Evolutionary conservation across 2,113 vertebrate genomes (phyloP).

Genomic region (Nerophis lumbriciformis): DNA sequence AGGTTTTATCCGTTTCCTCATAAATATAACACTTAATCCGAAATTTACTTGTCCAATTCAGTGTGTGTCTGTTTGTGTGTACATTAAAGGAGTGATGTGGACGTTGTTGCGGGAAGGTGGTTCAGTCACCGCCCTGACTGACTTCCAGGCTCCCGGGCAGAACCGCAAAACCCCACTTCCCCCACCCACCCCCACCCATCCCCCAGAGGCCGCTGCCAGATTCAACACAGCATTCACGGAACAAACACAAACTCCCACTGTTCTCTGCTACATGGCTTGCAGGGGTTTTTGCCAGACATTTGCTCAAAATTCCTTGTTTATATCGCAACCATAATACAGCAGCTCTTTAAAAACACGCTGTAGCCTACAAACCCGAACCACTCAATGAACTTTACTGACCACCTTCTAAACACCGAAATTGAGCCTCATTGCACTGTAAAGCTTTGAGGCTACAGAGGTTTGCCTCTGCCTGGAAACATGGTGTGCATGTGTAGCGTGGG

Average conservation of each 20-base stretch:
- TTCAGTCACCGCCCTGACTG: conserved; percentile 65
- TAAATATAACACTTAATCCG: not conserved
- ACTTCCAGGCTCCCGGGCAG: conserved; percentile 58
- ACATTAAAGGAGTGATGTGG: conserved; percentile 50
- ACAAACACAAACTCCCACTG: conserved; percentile 69
- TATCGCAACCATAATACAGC: conserved; percentile 54
- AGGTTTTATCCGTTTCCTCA: no score
- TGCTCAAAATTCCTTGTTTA: conserved; percentile 66
- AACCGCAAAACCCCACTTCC: conserved; percentile 46
- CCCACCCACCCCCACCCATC: not conserved
- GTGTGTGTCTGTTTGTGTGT: conserved; percentile 14
- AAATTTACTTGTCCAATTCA: not conserved
- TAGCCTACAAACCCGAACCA: conserved; percentile 55
- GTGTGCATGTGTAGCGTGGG: conserved; percentile 1
- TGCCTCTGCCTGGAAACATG: conserved; percentile 25
- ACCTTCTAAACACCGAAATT: conserved; percentile 56
- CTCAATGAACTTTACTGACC: conserved; percentile 66
- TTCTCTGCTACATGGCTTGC: conserved; percentile 51
- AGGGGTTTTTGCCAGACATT: conserved; percentile 53
- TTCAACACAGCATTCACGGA: conserved; percentile 62
- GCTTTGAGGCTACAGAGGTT: conserved; percentile 42
- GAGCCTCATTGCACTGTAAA: conserved; percentile 50
- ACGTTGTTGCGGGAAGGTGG: conserved; percentile 60
- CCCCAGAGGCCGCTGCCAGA: conserved; percentile 47
- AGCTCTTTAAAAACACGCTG: conserved; percentile 58